These are phyloP conservation scores for Eira barbara DNA, from an alignment of 2,113 vertebrate species.

Conservation along the genomic window DNA sequence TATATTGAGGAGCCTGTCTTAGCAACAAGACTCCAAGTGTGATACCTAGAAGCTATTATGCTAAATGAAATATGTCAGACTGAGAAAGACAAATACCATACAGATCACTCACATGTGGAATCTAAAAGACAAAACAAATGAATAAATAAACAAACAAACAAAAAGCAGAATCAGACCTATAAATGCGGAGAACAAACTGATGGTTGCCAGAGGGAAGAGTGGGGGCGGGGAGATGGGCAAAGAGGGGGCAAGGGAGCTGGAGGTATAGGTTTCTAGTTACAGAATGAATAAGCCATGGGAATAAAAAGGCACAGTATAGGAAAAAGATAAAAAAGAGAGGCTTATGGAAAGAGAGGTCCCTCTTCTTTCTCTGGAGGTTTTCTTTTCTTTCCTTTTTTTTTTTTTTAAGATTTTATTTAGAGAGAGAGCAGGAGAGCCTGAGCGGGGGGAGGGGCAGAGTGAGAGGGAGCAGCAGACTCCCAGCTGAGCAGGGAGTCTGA, in stretches of 20 bases:
- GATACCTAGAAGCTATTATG: neutral
- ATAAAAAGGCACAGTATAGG: neutral
- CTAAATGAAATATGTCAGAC: neutral
- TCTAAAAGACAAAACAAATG: neutral
- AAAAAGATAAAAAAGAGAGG: neutral
- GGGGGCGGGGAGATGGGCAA: neutral
- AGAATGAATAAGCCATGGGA: neutral
- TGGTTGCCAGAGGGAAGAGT: too few relatives aligned
- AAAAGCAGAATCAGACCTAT: too few relatives aligned
- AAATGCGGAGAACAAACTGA: too few relatives aligned
- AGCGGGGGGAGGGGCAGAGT: too few relatives aligned
- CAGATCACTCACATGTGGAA: neutral
- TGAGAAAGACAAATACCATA: neutral
- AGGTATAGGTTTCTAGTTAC: neutral
- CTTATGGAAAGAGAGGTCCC: too few relatives aligned
- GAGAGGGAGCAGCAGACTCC: too few relatives aligned
- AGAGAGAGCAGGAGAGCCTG: too few relatives aligned
- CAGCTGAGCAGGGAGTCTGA: too few relatives aligned
- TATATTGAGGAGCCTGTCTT: neutral
- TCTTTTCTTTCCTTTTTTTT: too few relatives aligned
- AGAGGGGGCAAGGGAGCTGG: neutral
- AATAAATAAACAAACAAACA: neutral
- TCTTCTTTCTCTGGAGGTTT: neutral
- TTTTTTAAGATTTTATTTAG: too few relatives aligned
- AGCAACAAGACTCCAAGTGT: neutral